phyloP scores from a whole-genome alignment of 2,113 vertebrate genomes.

The Gasterosteus aculeatus region DNA sequence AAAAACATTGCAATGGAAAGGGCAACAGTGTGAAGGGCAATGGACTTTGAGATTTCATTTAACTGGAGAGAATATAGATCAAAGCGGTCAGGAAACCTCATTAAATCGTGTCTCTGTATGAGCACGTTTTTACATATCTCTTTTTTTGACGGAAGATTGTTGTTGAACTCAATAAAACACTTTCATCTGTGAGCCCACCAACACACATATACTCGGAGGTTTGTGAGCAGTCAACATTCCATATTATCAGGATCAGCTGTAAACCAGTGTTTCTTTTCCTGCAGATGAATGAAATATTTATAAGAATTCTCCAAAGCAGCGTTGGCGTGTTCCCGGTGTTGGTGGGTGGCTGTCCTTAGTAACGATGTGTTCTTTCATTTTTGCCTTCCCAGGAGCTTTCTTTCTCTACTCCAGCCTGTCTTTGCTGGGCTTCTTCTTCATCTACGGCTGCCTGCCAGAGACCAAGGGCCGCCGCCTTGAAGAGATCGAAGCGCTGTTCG shows the following conservation, averaged over 20 bases:
- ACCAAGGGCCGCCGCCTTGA: slow-evolving; percentile 95
- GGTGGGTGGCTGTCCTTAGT: slow-evolving; percentile 5
- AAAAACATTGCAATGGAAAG: slow-evolving; percentile 4
- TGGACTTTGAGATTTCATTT: not conserved
- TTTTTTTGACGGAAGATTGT: slow-evolving; percentile 10
- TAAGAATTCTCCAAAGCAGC: slow-evolving; percentile 11
- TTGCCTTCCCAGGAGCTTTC: slow-evolving; percentile 87
- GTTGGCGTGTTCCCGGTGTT: not conserved
- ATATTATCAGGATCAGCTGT: slow-evolving; percentile 11
- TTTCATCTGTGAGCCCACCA: slow-evolving; percentile 2
- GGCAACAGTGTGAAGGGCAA: slow-evolving; percentile 24
- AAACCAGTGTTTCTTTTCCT: slow-evolving; percentile 7
- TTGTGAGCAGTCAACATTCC: not conserved
- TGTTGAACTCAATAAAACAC: slow-evolving; percentile 11
- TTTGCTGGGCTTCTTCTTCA: slow-evolving; percentile 88
- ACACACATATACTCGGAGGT: not conserved
- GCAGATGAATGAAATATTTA: not conserved
- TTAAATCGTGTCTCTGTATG: slow-evolving; percentile 22
- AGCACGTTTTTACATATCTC: not conserved
- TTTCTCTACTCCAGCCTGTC: slow-evolving; percentile 95
- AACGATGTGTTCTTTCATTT: slow-evolving; percentile 40
- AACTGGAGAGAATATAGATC: slow-evolving; percentile 21
- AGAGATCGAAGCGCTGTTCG: slow-evolving; percentile 96
- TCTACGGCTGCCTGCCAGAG: slow-evolving; percentile 96
- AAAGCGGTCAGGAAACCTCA: slow-evolving; percentile 34